phyloP scores from a whole-genome alignment of 2,113 vertebrate species.

The Peucedramus taeniatus region DNA sequence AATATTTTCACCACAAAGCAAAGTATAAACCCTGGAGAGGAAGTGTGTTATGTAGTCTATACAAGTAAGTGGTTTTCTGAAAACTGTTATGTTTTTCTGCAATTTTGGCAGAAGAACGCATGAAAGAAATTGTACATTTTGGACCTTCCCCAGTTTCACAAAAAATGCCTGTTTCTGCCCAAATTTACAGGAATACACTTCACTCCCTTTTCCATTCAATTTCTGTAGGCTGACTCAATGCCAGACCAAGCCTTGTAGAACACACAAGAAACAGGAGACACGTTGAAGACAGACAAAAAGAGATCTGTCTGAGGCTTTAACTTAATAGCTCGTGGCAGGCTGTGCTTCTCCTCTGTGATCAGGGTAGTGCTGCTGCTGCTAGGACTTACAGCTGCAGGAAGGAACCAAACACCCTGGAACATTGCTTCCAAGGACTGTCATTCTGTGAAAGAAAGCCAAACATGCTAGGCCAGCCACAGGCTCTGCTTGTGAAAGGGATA shows the following conservation, averaged over 20 bases:
- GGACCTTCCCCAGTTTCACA: neutral
- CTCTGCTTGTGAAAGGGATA: neutral
- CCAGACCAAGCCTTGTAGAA: neutral
- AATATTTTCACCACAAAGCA: neutral
- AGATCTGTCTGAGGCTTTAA: constrained; percentile 2
- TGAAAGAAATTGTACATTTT: neutral
- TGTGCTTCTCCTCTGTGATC: neutral
- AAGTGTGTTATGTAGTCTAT: neutral
- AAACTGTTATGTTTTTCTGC: constrained; percentile 25
- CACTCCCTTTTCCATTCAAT: neutral
- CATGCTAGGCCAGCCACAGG: neutral
- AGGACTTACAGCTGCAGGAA: constrained; percentile 13
- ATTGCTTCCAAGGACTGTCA: constrained; percentile 4
- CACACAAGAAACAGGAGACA: constrained; percentile 17
- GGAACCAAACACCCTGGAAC: constrained; percentile 22
- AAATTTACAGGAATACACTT: neutral
- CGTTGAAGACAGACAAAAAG: constrained; percentile 19
- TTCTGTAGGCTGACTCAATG: neutral
- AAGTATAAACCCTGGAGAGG: neutral
- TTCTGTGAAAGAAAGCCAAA: constrained; percentile 9
- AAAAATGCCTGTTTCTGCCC: neutral
- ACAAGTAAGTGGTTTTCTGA: constrained; percentile 14
- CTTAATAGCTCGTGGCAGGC: constrained; percentile 22
- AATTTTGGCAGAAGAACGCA: neutral
- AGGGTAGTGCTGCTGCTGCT: constrained; percentile 9